A percentile compares a stretch with the other conserved stretches of the same genome.
These are phyloP conservation scores for Apogon hyalosoma DNA, from an alignment of 2,797 vertebrate genomes.

Conservation along the genomic window DNA sequence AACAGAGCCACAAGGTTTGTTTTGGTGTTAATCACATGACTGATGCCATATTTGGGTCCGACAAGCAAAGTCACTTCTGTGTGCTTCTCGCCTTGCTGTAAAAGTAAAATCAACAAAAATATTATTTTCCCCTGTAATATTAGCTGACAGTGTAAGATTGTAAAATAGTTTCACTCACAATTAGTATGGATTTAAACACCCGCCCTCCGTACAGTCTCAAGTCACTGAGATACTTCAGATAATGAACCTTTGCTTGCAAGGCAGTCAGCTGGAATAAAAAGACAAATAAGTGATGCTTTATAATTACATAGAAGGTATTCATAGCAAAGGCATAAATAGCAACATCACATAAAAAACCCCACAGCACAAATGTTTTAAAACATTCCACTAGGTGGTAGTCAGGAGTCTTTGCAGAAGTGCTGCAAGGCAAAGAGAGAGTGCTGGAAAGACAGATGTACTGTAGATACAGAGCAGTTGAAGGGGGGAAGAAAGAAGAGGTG, in stretches of 20 bases:
- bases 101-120: constrained; percentile 34
- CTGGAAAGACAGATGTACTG: neutral
- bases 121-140: constrained; percentile 4
- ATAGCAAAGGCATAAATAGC: neutral
- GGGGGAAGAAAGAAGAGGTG: neutral
- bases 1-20: constrained; percentile 96
- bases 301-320: neutral
- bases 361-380: constrained; percentile 9
- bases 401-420: constrained; percentile 40
- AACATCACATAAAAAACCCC: constrained; percentile 13
- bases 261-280: constrained; percentile 89
- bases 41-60: constrained; percentile 97
- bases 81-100: constrained; percentile 96
- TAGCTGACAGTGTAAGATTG: neutral
- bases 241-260: constrained; percentile 97
- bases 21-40: constrained; percentile 98
- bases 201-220: constrained; percentile 95
- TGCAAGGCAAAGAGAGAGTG: constrained; percentile 6
- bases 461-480: neutral
- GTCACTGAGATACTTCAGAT: constrained; percentile 98
- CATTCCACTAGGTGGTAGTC: constrained; percentile 69
- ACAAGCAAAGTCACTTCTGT: constrained; percentile 97
- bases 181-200: constrained; percentile 94
- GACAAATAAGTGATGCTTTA: constrained; percentile 15
- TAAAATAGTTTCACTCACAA: constrained; percentile 85